Evolutionary conservation across 1,140 invertebrate genomes (phyloP), one percentile per base, ranked within the genome.

Genomic region (Ceratina calcarata): DNA sequence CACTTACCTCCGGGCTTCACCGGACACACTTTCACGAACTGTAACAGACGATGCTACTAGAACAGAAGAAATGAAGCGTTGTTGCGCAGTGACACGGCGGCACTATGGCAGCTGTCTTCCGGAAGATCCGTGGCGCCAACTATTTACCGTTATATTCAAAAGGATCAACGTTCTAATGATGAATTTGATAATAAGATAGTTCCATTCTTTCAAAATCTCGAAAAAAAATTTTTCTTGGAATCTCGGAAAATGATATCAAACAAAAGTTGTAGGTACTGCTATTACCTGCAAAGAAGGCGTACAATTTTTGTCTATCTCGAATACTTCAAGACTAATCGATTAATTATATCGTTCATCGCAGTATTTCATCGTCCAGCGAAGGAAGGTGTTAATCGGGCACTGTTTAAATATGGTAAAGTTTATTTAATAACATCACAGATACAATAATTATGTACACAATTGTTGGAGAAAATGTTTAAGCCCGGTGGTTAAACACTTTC

Each of bases 341-440:
- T 32, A 32, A 32, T 32, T 32, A 2, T 32, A 32, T 32, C 27
- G 4, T 32, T 32, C 27, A 4, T 4, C 27, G 4, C 27, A 32
- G 27, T 32, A 32, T 32, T 32, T 32, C 27, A n/a, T n/a, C n/a
- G n/a, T n/a, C n/a, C n/a, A 32, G 4, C 4, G 37, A 45, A 45
- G 37, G 37, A 45, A 8, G 37, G 37, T 45, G 37, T 45, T 45
- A 10, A 45, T 45, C 37, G 37, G 12, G 12, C 80, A 66, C 72
- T 76, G 78, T 91, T 91, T 90, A 90, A 90, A 91, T 91, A 90
- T 90, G 88, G 85, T 91, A 91, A 91, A 91, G 85, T 91, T 91
- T 91, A 91, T 91, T 91, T 88, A 88, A 89, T 91, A 91, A 91
- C 90, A 91, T 91, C 91, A 91, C 91, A 91, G 91, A 91, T 91